These are phyloP conservation scores for Apotomis capreana DNA, from an alignment of 2,888 invertebrate species.

Conservation along the genomic window DNA sequence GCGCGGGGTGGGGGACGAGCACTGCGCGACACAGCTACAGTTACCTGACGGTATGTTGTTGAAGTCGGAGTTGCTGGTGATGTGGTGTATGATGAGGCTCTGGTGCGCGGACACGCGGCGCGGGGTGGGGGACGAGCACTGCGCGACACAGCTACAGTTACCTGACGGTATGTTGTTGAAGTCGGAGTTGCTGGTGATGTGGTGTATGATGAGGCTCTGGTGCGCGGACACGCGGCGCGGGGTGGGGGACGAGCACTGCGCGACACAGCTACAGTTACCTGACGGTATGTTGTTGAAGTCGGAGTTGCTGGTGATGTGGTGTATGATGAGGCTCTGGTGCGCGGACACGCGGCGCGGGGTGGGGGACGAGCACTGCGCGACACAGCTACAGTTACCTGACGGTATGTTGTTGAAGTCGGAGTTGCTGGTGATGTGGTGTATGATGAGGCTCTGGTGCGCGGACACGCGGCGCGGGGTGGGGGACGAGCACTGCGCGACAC, in stretches of 20 bases:
- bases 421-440: conserved; percentile 14
- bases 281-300: conserved; percentile 13
- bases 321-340: conserved; percentile 23
- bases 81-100: conserved; percentile 5
- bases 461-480: no score
- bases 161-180: no score
- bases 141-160: no score
- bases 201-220: conserved; percentile 7
- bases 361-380: no score
- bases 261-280: no score
- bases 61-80: conserved; percentile 25
- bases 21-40: no score
- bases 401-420: conserved; percentile 12
- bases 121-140: no score
- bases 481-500: no score
- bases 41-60: background rate
- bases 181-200: conserved; percentile 8
- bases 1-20: no score
- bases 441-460: conserved; percentile 8
- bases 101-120: no score
- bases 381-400: no score
- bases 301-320: conserved; percentile 21
- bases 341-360: background rate
- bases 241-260: no score
- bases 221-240: background rate